Evolutionary conservation across 2,113 vertebrate species (phyloP).

Genomic region (cat (Felis catus)): F.catus_Fca126_mat1.0 CM031413.1:25574001-25574500

Average conservation of each 20-base stretch:
- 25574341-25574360: background rate
- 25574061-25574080: background rate
- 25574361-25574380: background rate
- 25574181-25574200: background rate
- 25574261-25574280: background rate
- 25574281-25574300: background rate
- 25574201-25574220: background rate
- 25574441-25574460: background rate
- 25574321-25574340: background rate
- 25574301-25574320: background rate
- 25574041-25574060: background rate
- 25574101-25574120: constrained; percentile 5
- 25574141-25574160: background rate
- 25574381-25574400: background rate
- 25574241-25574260: background rate
- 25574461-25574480: background rate
- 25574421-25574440: background rate
- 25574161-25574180: background rate
- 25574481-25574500: background rate
- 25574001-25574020: background rate
- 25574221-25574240: background rate
- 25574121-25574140: background rate
- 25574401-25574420: background rate
- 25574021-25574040: background rate
- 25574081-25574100: background rate